Evolutionary conservation across 2,888 invertebrate genomes (phyloP).

Genomic region (Tachina grossa): DNA sequence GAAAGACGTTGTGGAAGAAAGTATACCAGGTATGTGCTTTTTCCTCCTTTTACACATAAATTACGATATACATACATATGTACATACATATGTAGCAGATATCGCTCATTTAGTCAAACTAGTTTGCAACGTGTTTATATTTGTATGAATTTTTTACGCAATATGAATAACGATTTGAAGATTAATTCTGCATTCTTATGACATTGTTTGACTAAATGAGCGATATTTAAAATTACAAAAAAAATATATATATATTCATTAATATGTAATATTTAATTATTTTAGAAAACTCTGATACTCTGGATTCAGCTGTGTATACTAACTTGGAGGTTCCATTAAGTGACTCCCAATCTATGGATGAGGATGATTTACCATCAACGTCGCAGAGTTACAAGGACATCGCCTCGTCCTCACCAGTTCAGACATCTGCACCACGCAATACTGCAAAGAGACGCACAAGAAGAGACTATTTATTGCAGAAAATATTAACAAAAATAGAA

Average conservation of each 20-base stretch:
- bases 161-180: no score
- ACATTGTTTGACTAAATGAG: background rate
- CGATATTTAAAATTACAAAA: background rate
- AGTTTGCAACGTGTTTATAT: background rate
- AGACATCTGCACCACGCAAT: background rate
- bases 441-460: background rate
- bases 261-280: background rate
- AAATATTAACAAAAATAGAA: slow-evolving; percentile 2
- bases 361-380: background rate
- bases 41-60: background rate
- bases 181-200: background rate
- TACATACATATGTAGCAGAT: no score
- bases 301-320: background rate
- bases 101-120: background rate
- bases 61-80: background rate
- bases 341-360: background rate
- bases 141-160: no score
- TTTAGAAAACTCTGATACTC: background rate
- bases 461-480: background rate
- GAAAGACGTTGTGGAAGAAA: background rate
- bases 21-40: background rate
- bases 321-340: background rate
- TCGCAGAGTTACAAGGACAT: background rate
- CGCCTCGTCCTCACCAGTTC: background rate
- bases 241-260: no score